Conservation (phyloP, 1,140 invertebrate genomes). For the Hylaeus volcanicus region DNA sequence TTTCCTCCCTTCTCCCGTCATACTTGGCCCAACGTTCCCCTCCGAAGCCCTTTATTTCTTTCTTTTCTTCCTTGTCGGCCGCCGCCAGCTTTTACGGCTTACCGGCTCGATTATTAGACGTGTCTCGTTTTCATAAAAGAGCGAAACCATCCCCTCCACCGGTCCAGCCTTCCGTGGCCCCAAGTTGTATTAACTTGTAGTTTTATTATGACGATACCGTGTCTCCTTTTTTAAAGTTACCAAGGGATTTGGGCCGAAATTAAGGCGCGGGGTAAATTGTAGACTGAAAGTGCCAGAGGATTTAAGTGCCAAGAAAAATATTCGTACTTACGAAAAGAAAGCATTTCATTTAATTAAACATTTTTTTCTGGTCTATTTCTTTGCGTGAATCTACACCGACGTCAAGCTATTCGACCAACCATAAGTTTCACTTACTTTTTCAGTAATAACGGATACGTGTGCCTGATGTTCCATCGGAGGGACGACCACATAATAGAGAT, state of each 20-base stretch:
- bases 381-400: no score
- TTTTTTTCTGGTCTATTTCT: no score
- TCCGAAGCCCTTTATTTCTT: slow-evolving; percentile 9
- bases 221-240: not conserved
- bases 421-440: slow-evolving; percentile 45
- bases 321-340: no score
- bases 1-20: not conserved
- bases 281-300: not conserved
- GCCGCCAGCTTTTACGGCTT: slow-evolving; percentile 44
- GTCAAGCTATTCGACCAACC: no score
- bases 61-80: slow-evolving; percentile 13
- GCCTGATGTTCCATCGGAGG: slow-evolving; percentile 81
- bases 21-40: not conserved
- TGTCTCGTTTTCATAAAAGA: slow-evolving; percentile 42
- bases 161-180: not conserved
- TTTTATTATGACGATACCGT: slow-evolving; percentile 4
- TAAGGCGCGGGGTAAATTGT: not conserved
- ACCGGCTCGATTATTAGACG: slow-evolving; percentile 52
- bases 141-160: not conserved
- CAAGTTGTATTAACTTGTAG: slow-evolving; percentile 11
- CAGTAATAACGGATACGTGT: slow-evolving; percentile 83
- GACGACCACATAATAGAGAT: slow-evolving; percentile 83
- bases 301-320: no score
- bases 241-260: not conserved
- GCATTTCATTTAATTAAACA: no score